Percentiles rank a stretch among this genome's conserved stretches.
These are phyloP conservation scores for Rhagium mordax DNA, from an alignment of 2,888 invertebrate species.

Conservation along the genomic window DNA sequence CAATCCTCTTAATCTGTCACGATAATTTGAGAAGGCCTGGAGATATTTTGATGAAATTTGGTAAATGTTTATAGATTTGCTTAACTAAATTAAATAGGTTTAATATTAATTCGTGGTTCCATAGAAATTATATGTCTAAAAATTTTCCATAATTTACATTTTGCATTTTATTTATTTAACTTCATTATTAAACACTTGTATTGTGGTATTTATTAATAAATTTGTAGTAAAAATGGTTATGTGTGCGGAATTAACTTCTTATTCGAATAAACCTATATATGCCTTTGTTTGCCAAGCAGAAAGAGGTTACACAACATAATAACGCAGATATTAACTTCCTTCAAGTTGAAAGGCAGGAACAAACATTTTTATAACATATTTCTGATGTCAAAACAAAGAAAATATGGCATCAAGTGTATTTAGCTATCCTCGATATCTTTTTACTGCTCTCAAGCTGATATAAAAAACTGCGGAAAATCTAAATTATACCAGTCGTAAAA, in stretches of 20 bases:
- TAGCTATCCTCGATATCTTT: background rate
- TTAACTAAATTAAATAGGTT: too few relatives aligned
- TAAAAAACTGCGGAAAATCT: background rate
- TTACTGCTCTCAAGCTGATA: background rate
- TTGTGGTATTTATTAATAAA: too few relatives aligned
- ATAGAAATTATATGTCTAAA: too few relatives aligned
- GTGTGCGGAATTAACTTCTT: background rate
- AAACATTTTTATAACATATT: constrained; percentile 15
- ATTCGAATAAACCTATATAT: background rate
- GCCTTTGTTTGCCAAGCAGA: constrained; percentile 1
- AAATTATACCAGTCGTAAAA: constrained; percentile 3
- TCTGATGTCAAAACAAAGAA: constrained; percentile 8
- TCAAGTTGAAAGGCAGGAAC: constrained; percentile 3
- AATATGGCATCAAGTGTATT: constrained; percentile 12
- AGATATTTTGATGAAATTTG: too few relatives aligned
- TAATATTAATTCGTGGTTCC: too few relatives aligned
- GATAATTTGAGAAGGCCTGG: too few relatives aligned
- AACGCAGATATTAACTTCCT: constrained; percentile 7
- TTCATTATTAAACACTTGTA: too few relatives aligned
- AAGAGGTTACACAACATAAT: background rate
- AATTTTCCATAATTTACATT: too few relatives aligned
- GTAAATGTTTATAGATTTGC: too few relatives aligned
- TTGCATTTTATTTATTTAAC: too few relatives aligned
- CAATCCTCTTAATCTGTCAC: too few relatives aligned
- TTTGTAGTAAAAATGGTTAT: too few relatives aligned